Evolutionary conservation across 2,888 invertebrate genomes (phyloP).

Genomic region (Agrotis clavis): DNA sequence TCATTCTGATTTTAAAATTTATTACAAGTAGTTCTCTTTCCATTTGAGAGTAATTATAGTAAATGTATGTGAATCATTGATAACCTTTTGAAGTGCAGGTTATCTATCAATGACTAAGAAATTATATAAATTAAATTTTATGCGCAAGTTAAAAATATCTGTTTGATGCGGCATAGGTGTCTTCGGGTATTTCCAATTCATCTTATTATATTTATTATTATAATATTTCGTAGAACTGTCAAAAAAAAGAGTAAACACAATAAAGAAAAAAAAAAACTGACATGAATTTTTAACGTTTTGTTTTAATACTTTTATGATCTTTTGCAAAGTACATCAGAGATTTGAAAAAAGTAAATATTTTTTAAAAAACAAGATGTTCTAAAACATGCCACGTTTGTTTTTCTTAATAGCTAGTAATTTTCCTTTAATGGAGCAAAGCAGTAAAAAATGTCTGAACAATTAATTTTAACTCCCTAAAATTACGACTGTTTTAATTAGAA

Average conservation of each 20-base stretch:
- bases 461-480: conserved; percentile 55
- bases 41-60: not conserved
- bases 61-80: conserved; percentile 4
- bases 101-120: conserved; percentile 6
- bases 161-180: no score
- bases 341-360: not conserved
- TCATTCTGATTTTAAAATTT: not conserved
- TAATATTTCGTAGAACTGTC: no score
- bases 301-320: not conserved
- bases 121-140: no score
- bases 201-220: no score
- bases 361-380: not conserved
- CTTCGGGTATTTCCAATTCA: no score
- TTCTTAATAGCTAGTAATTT: conserved; percentile 36
- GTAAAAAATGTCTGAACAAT: conserved; percentile 56
- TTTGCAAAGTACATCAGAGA: no score
- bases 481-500: conserved; percentile 60
- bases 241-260: no score
- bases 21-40: not conserved
- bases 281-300: no score
- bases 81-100: conserved; percentile 26
- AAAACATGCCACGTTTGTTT: conserved; percentile 8
- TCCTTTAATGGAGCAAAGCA: conserved; percentile 46
- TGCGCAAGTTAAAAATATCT: no score
- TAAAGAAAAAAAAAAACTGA: no score